phyloP scores from a whole-genome alignment of 2,888 invertebrate genomes.

The Acholoe squamosa region DNA sequence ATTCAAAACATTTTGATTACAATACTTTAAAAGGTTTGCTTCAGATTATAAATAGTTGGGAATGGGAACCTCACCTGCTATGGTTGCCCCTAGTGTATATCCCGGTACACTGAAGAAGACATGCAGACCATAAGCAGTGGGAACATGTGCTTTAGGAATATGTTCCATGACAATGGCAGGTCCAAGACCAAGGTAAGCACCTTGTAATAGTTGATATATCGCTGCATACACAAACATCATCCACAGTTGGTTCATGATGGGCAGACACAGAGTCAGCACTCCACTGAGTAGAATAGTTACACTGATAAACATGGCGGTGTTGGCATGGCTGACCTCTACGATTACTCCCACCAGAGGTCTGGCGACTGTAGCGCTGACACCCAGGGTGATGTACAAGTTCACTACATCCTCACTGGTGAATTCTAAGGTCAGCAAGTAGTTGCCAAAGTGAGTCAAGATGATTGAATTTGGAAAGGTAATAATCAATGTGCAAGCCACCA shows the following conservation, averaged over 20 bases:
- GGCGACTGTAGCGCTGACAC: background rate
- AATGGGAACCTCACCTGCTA: constrained; percentile 26
- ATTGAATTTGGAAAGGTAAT: background rate
- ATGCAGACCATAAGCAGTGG: background rate
- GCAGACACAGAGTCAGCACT: background rate
- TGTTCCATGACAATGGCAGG: background rate
- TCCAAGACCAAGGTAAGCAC: background rate
- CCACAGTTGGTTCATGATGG: background rate
- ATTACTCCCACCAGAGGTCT: background rate
- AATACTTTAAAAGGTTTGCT: too few relatives aligned
- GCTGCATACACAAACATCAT: background rate
- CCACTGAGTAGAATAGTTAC: background rate
- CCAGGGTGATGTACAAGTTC: background rate
- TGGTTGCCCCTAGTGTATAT: background rate
- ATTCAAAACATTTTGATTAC: too few relatives aligned
- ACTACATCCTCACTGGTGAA: background rate
- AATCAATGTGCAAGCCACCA: too few relatives aligned
- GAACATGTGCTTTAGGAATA: background rate
- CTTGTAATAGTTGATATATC: background rate
- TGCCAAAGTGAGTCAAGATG: background rate
- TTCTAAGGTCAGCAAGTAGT: background rate
- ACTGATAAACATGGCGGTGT: background rate
- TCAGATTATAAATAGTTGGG: too few relatives aligned
- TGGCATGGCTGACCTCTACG: background rate
- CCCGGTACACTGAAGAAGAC: background rate